Conservation (phyloP, 1,140 invertebrate genomes). For the Diorhabda carinulata region DNA sequence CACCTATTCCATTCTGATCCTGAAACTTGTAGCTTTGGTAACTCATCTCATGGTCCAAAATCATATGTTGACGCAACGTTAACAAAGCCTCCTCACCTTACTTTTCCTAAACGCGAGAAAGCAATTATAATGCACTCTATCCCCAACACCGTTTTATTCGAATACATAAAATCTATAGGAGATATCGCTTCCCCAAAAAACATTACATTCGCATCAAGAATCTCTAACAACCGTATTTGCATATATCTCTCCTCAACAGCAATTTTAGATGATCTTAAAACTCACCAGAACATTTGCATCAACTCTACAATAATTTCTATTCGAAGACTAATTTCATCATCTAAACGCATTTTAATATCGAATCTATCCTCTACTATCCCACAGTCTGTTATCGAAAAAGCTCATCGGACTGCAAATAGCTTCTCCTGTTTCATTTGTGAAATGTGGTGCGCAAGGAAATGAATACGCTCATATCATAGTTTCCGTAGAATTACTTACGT, state of each 20-base stretch:
- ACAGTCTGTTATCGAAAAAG: neutral
- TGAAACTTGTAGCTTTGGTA: too few relatives aligned
- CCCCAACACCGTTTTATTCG: neutral
- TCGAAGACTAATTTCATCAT: neutral
- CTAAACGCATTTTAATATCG: neutral
- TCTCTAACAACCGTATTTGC: slow-evolving; percentile 7
- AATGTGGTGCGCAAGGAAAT: neutral
- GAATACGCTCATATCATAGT: too few relatives aligned
- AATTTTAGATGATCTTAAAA: neutral
- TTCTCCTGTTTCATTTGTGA: neutral
- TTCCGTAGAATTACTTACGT: neutral
- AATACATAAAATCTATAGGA: slow-evolving; percentile 3
- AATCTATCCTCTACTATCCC: neutral
- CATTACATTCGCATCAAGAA: slow-evolving; percentile 12
- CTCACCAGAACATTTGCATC: neutral
- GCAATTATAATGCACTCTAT: slow-evolving; percentile 6
- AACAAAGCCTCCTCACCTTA: neutral
- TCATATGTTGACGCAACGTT: neutral
- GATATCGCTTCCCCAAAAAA: slow-evolving; percentile 6
- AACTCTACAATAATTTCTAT: neutral
- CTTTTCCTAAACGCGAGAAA: neutral
- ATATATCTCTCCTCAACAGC: slow-evolving; percentile 4
- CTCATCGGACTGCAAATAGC: neutral
- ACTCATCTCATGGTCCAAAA: neutral
- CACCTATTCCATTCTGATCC: too few relatives aligned